A percentile compares a stretch with the other conserved stretches of the same genome.
Evolutionary conservation across 2,797 vertebrate genomes (phyloP).

Genomic region (Eulemur rubriventer): DNA sequence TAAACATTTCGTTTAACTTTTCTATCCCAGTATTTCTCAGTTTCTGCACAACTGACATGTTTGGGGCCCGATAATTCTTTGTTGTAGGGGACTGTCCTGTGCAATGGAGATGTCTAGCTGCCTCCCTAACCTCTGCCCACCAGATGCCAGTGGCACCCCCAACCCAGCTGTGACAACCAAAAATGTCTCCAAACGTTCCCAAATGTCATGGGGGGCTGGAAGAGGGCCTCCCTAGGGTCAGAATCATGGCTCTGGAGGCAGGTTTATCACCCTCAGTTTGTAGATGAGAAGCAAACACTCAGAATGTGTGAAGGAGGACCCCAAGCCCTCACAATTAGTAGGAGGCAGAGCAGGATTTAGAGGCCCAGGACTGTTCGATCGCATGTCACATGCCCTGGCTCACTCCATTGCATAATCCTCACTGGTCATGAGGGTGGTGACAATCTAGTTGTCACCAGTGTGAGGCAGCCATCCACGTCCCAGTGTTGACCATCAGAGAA

Average conservation of each 20-base stretch:
- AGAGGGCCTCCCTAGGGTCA: not conserved
- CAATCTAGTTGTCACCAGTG: not conserved
- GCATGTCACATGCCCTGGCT: fast-evolving
- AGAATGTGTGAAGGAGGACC: too few species aligned
- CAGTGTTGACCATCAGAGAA: not conserved
- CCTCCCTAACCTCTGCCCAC: not conserved
- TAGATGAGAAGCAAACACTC: not conserved
- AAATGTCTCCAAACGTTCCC: not conserved
- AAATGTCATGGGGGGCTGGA: not conserved
- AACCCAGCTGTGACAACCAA: not conserved
- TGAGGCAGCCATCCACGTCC: not conserved
- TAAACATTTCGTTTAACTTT: not conserved
- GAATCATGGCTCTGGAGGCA: not conserved
- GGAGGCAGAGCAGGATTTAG: not conserved
- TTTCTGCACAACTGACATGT: not conserved
- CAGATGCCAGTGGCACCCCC: not conserved
- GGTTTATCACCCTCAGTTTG: not conserved
- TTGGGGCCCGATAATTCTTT: not conserved
- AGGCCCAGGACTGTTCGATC: not conserved
- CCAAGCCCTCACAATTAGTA: fast-evolving
- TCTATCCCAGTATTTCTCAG: not conserved
- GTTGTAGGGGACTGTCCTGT: not conserved
- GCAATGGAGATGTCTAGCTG: not conserved
- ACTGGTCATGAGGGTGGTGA: not conserved
- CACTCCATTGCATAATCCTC: fast-evolving